These are phyloP conservation scores for Epizoanthus scotinus DNA, from an alignment of 92 coral and sea anemone genomes.

Conservation along the genomic window DNA sequence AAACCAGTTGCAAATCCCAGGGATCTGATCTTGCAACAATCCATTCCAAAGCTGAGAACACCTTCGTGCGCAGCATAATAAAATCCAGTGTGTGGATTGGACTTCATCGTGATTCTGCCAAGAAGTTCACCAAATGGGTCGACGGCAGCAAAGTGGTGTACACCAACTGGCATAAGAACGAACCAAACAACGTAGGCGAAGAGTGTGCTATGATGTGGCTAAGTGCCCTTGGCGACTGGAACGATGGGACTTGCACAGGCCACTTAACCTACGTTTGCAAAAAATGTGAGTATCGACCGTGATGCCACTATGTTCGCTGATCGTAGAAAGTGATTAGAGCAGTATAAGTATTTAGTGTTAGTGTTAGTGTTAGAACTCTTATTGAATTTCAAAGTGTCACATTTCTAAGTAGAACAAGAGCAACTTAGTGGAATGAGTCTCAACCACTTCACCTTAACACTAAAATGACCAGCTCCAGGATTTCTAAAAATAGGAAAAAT, in stretches of 20 bases:
- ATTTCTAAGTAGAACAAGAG: not conserved
- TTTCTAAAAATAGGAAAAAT: no score
- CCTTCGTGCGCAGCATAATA: not conserved
- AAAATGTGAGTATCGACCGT: not conserved
- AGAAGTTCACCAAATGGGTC: not conserved
- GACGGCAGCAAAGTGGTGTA: not conserved
- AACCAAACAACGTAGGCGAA: not conserved
- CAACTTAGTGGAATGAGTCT: no score
- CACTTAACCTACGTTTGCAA: no score
- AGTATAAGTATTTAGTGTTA: not conserved
- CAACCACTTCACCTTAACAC: no score
- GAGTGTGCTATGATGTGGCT: not conserved
- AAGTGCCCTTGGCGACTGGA: no score
- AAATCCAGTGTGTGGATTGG: not conserved
- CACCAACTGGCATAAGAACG: not conserved
- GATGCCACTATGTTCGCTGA: not conserved
- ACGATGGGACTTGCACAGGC: not conserved
- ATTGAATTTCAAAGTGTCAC: not conserved
- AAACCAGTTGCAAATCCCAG: not conserved
- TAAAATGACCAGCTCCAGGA: no score
- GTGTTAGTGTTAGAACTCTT: not conserved
- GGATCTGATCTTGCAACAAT: conserved; percentile 1
- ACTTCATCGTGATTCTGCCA: not conserved
- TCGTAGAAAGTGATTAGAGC: not conserved
- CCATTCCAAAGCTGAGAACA: conserved; percentile 10